Base-by-base conservation (phyloP, 2,797 vertebrate species). In the Pseudochromis fuscus region DNA sequence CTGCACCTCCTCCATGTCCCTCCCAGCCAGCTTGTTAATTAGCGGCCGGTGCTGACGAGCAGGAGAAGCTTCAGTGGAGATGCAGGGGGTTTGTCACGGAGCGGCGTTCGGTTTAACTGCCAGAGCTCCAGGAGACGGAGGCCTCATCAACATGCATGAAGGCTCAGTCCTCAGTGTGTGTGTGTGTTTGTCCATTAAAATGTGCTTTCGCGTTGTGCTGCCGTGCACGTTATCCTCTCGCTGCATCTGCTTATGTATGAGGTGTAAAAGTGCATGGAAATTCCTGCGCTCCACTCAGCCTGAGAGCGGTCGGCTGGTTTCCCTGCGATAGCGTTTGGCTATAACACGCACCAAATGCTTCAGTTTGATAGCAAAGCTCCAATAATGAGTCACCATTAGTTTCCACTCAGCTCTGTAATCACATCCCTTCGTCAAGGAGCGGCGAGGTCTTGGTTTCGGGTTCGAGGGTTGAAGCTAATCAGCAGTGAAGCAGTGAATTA, bases 11-110 rank as follows among this genome's bases (percentile, higher is more conserved):
- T 69, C 48, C 52, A 7, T 25, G 67, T 66, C 69, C 46, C 37
- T 72, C 72, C 48, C 79, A 80, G 72, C 75, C 81, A 76, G 48
- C 67, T 1, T 21, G 71, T 37, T 83, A 75, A 84, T 88, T 72
- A 84, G 69, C 46, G 16, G 40, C 72, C 49, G 68, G 55, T 75
- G 73, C 60, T 79, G 87, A 81, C 9, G 40, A 69, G 79, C 51
- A 13, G 24, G 48, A 67, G 68, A 35, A 27, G 49, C 64, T 63
- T 50, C 16, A 23, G 61, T 7, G 44, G 37, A 58, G 57, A 0
- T 52, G 23, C 55, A 23, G 0, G 19, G 40, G 42, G 33, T 67
- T 44, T 62, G 57, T 52, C 27, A 48, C 8, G 25, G 44, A 42
- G 27, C 1, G 5, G 5, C 23, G 57, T 68, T 45, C 30, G 44